Conservation (phyloP, 2,797 vertebrate species). For the Myiotriccus ornatus region DNA sequence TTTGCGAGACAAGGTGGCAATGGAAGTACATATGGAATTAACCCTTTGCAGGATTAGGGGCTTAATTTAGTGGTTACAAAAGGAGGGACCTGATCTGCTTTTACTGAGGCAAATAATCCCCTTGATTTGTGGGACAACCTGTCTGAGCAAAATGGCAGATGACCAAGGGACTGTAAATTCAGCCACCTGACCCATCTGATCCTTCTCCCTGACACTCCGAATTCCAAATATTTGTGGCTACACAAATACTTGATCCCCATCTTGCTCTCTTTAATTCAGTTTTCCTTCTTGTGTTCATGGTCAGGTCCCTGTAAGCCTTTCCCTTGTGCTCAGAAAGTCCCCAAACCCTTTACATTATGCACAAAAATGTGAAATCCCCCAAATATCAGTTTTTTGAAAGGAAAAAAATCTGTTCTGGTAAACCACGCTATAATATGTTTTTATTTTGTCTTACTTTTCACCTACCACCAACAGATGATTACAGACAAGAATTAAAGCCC, state of each 20-base stretch:
- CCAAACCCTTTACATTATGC: background rate
- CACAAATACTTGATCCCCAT: background rate
- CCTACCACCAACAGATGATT: background rate
- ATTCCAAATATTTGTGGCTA: background rate
- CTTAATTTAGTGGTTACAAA: background rate
- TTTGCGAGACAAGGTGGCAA: background rate
- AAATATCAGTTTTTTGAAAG: background rate
- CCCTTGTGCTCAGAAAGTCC: background rate
- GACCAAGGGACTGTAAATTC: background rate
- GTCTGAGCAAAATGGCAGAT: background rate
- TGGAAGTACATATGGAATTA: background rate
- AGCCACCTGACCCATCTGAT: background rate
- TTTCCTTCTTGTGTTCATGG: background rate
- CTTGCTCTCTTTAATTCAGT: background rate
- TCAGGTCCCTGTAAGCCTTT: background rate
- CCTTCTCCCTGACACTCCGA: background rate
- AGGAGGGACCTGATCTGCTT: background rate
- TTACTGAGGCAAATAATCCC: background rate
- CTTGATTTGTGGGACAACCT: slow-evolving; percentile 16
- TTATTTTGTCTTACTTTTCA: background rate
- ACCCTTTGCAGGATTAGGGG: background rate
- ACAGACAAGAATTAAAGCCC: background rate
- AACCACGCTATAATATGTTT: background rate
- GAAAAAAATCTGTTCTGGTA: background rate
- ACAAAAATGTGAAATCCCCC: background rate